Base-by-base conservation (phyloP, 2,797 vertebrate species). In the Melanogrammus aeglefinus region DNA sequence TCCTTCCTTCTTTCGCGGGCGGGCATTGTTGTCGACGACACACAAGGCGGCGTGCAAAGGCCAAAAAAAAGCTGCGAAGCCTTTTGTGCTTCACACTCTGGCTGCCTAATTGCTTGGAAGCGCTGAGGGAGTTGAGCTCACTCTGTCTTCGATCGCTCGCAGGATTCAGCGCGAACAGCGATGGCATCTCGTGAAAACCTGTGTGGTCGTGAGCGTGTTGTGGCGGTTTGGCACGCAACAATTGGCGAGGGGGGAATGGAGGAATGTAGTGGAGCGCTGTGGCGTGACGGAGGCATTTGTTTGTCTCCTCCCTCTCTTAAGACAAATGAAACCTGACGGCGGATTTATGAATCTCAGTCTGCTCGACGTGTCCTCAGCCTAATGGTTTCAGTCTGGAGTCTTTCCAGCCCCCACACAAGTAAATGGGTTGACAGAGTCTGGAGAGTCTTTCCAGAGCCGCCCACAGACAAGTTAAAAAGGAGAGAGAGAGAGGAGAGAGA, bases 21-120 rank as follows among this genome's bases (percentile, higher is more conserved):
- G 86, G 85, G 89, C 84, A 84, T 78, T 87, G 79, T 88, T 89
- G 87, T 83, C 71, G 33, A 63, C 21, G 3, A 9, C 51, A 63
- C 18, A 44, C 51, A 72, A 38, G 31, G 79, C 75, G 84, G 79
- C 4, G 21, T 66, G 63, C 24, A 12, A 70, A 18, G 83, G 80
- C 35, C 35, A 36, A 36, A 87, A 83, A 83, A 90, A 89, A 89
- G 84, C 89, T 91, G 92, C 91, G 92, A 93, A 91, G 89, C 88
- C 1, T 87, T 87, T 89, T 89, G 86, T 87, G 91, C 89, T 91
- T 92, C 91, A 88, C 88, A 91, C 90, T 84, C 87, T 88, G 89
- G 9, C 84, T 91, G 88, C 87, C 90, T 93, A 93, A 94, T 91
- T 90, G 90, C 87, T 89, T 93, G 89, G 92, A 93, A 91, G 90